Evolutionary conservation across 2,113 vertebrate genomes (phyloP), one percentile per base, ranked within the genome.

Genomic region (Sinocyclocheilus grahami): DNA sequence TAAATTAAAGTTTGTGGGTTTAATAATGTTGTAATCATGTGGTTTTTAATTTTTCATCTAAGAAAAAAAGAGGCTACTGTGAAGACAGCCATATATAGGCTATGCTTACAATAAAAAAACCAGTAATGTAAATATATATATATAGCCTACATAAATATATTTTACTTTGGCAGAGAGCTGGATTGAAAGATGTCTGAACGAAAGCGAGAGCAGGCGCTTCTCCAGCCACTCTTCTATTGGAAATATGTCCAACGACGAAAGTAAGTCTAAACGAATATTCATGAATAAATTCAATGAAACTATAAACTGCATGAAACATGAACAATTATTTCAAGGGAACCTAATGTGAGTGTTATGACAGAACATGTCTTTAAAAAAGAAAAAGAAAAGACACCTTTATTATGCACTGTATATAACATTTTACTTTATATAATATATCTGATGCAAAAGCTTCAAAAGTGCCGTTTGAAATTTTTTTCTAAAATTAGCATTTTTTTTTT

Each of bases 161-260:
- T 46, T 7, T 4, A 12, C 16, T 94, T 92, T 95, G 95, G 2
- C 93, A 99, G 98, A 99, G 96, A 99, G 98, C 92, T 99, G 98
- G 98, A 99, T 99, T 95, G 98, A 99, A 94, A 95, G 98, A 93
- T 99, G 98, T 93, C 97, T 99, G 94, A 99, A 94, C 85, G 98
- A 99, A 95, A 98, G 97, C 89, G 98, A 99, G 95, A 97, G 95
- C 93, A 99, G 99, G 90, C 96, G 97, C 69, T 98, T 97, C 90
- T 97, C 98, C 92, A 99, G 96, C 89, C 98, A 99, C 93, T 96
- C 97, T 60, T 98, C 98, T 91, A 94, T 99, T 95, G 97, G 97
- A 91, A 98, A 97, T 90, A 96, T 97, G 95, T 99, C 98, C 95
- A 99, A 97, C 24, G 98, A 99, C 85, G 98, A 99, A 96, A 97